Evolutionary conservation across 2,888 invertebrate species (phyloP), one percentile per base, ranked within the genome.

Genomic region (Drosophila melanosoma): DNA sequence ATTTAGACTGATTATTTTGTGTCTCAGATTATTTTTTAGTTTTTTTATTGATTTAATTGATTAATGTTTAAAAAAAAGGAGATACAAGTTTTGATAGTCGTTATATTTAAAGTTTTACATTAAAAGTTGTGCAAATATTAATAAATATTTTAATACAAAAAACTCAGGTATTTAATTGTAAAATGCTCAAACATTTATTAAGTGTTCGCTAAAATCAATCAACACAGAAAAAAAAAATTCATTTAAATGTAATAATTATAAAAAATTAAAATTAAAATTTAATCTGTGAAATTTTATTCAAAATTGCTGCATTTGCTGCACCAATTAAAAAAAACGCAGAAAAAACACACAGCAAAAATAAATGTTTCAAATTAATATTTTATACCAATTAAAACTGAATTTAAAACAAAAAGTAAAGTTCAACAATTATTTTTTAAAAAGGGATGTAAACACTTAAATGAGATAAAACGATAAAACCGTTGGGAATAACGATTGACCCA

Each of bases 381-480:
- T n/a, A 40, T n/a, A 40, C 17, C 1, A 40, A n/a, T 40, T 40
- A n/a, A 40, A n/a, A 5, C 5, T 10, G 10, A n/a, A 36, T 11
- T 33, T 33, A 38, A n/a, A n/a, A n/a, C 10, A 10, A n/a, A n/a
- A 5, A 4, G 0, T 10, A n/a, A n/a, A n/a, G 2, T 0, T 11
- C 5, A 20, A 45, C 0, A 20, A 20, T 20, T 12, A 12, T 7
- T 45, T 1, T 7, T 40, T 4, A 17, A 40, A 7, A 20, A 20
- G 1, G 7, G 1, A 0, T 0, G 1, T 3, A 20, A 3, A 15
- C 5, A 20, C 3, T 20, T 0, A 45, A 20, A 45, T 1, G 12
- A 45, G 0, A 20, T 12, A 6, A 42, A 42, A 42, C 3, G 6
- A 42, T 12, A 12, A 38, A 17, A 5, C 29, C 29, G 29, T 6